Evolutionary conservation across 2,113 vertebrate genomes (phyloP), one percentile per base, ranked within the genome.

Genomic region (Albula goreensis): DNA sequence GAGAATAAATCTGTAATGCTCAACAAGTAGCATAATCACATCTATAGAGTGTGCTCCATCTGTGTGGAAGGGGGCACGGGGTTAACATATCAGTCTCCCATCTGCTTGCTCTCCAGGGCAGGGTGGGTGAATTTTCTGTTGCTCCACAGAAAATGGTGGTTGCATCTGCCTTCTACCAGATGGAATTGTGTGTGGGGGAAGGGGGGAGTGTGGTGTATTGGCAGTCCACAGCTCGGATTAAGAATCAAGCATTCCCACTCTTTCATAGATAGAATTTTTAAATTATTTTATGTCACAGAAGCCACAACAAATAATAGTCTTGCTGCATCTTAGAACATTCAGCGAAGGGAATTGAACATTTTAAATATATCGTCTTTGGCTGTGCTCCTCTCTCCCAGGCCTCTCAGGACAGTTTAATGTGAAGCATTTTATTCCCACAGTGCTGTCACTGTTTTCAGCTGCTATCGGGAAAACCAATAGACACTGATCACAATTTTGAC

Each of bases 41-140:
- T 85, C 50, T 80, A 53, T 74, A n/a, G 41, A 56, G n/a, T 60
- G 78, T 53, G 25, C 31, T 48, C 31, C 85, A 50, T 80, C 70
- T 50, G 52, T 50, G 10, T 50, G 78, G 48, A 85, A 22, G 74
- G 60, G 31, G 56, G 52, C 78, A 19, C 50, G 31, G 81, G 53
- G 57, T 80, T 81, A 80, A 85, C 19, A 31, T 50, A 78, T 60
- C 31, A 1, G 13, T 80, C 56, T 85, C 78, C 84, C 85, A 81
- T 85, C 78, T 85, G 85, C 63, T 80, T 57, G 22, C 56, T 25
- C 48, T 66, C 70, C 78, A 15, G 31, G 11, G 51, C 11, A 7
- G 50, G 66, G 83, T 50, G 31, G 60, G 41, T n/a, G 50, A 85
- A 85, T 12, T 12, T 41, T 50, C 74, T 48, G 51, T 52, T 12